Base-by-base conservation (phyloP, 1,140 invertebrate species). In the Calliphora vicina region DNA sequence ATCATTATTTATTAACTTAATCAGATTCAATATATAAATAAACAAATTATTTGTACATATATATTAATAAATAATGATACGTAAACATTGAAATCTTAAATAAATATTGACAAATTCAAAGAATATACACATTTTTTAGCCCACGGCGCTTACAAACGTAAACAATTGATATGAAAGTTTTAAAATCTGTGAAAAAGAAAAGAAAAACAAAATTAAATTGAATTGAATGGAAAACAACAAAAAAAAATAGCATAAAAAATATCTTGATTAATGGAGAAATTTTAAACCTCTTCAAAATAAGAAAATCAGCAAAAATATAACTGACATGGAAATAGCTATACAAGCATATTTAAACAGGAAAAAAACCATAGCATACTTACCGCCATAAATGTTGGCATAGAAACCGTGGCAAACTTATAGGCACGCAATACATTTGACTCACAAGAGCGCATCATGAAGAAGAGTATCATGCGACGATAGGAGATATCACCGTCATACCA, bases 401-500 rank as follows among this genome's bases (percentile, higher is more conserved):
- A 89, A 2, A 89, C 85, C 0, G 86, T 85, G 10, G 84, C 85
- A 43, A 89, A 86, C 15, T 89, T 89, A 45, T 89, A 88, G 6
- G 86, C 83, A 17, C 82, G 84, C 84, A 87, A 83, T 4, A 86
- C 82, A 43, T 72, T 84, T 0, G 87, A 82, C 57, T 87, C 83
- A 0, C 72, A 29, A 1, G 86, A 84, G 13, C 87, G 84, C 85
- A 88, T 86, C 23, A 89, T 87, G 5, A 89, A 84, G 43, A 89
- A 85, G 0, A 89, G 61, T 43, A 89, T 57, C 86, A 87, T 87
- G 42, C 85, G 87, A 5, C 88, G 81, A 83, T 88, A 88, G 6
- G 43, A 82, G 6, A 84, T 61, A 81, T 86, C 82, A 0, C 88
- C 88, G 3, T 88, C 88, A 81, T 89, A 88, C 88, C 88, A 89